These are phyloP conservation scores for Panurus biarmicus DNA, from an alignment of 2,113 vertebrate genomes.

Conservation along the genomic window DNA sequence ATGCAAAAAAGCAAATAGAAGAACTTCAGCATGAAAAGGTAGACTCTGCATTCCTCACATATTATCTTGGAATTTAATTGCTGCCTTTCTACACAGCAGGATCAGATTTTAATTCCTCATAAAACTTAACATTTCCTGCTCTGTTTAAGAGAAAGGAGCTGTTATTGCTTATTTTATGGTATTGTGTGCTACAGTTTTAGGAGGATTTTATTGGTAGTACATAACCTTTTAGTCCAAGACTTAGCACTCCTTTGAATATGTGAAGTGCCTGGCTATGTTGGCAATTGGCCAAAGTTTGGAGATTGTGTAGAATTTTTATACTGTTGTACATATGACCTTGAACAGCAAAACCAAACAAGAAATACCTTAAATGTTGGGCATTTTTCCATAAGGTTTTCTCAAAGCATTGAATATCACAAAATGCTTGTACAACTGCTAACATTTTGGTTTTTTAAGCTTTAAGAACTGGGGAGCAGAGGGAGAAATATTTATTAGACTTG, in stretches of 20 bases:
- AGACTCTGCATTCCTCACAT: background rate
- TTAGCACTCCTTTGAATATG: background rate
- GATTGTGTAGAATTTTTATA: background rate
- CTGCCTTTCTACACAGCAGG: background rate
- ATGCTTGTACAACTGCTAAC: background rate
- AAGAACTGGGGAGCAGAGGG: background rate
- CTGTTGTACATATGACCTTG: background rate
- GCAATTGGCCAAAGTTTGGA: background rate
- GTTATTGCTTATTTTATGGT: background rate
- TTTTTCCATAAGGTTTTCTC: background rate
- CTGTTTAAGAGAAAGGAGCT: background rate
- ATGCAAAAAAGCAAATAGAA: slow-evolving; percentile 89
- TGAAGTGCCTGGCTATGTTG: background rate
- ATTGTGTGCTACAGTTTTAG: background rate
- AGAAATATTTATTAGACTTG: background rate
- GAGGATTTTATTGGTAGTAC: background rate
- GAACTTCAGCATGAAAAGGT: slow-evolving; percentile 97
- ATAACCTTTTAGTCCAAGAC: background rate
- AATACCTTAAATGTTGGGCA: background rate
- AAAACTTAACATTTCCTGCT: background rate
- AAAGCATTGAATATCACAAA: background rate
- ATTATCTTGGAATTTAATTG: background rate
- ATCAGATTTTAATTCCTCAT: background rate
- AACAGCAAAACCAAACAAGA: background rate
- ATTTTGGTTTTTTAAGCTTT: background rate